These are phyloP conservation scores for Mirza zaza DNA, from an alignment of 2,113 vertebrate species.

Conservation along the genomic window DNA sequence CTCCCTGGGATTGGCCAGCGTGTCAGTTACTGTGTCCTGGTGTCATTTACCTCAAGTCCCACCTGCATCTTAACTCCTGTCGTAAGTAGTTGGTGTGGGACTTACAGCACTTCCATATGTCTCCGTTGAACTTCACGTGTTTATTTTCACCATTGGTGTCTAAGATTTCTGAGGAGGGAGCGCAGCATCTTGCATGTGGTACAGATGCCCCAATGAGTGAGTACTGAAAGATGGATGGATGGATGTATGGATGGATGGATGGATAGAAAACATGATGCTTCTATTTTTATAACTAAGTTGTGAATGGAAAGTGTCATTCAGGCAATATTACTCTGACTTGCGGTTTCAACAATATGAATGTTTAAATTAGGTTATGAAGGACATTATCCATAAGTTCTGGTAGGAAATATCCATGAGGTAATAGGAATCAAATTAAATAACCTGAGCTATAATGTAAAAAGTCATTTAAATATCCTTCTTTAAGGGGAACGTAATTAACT, in stretches of 20 bases:
- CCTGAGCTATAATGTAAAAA: not conserved
- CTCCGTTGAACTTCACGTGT: not conserved
- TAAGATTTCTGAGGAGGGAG: not conserved
- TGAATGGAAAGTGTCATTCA: not conserved
- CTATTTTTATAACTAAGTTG: not conserved
- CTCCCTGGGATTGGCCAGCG: no score
- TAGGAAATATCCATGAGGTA: not conserved
- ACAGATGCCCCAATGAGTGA: not conserved
- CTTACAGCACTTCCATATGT: accelerated
- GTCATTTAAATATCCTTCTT: not conserved
- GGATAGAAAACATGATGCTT: not conserved
- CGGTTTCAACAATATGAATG: constrained; percentile 18
- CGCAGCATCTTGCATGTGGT: not conserved
- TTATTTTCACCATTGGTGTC: not conserved
- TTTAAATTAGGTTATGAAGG: not conserved
- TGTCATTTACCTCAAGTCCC: not conserved
- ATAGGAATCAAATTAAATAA: not conserved
- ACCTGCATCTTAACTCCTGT: not conserved
- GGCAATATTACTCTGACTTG: not conserved
- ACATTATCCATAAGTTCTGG: not conserved
- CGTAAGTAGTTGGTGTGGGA: not conserved
- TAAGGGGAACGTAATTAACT: constrained; percentile 5
- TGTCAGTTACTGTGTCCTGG: not conserved
- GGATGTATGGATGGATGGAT: not conserved
- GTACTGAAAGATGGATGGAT: not conserved